Evolutionary conservation across 2,113 vertebrate species (phyloP), one percentile per base, ranked within the genome.

Genomic region (Xenotilapia caudafasciata): DNA sequence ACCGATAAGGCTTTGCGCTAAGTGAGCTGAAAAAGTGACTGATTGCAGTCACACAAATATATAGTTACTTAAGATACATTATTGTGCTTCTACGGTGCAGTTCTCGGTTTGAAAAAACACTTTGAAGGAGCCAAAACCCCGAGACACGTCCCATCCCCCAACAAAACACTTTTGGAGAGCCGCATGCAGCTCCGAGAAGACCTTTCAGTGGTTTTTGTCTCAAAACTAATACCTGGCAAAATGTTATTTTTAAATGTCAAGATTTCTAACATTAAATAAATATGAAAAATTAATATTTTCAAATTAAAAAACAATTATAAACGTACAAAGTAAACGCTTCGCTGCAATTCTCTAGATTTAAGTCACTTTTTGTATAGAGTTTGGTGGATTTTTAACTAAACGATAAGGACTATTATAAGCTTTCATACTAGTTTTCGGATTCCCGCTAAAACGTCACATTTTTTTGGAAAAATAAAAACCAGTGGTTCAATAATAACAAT

Each of bases 101-200:
- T 19, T 68, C 13, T 13, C 33, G 9, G 15, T 68, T 15, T 35
- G 15, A 60, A 82, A 23, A 79, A 12, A 12, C 6, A 6, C 60
- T 73, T 83, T 85, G 14, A 77, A 33, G 79, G 23, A 35, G 35
- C 49, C 75, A 47, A 87, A 83, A 89, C 53, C 38, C 68, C 28
- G 55, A 89, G 40, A 35, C 42, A 13, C 8, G 35, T 92, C 97
- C 97, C 97, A 95, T 96, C 97, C 97, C 97, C 97, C 98, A 97
- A 97, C 95, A 97, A 96, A 98, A 97, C 97, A 97, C 40, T 62
- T 26, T 26, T 49, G 60, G 80, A 21, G 80, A 75, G 86, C 80
- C 83, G 55, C 92, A 86, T 77, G 84, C 68, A 80, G 81, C 89
- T 82, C 45, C 40, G 19, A 5, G 26, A 75, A 6, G 26, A 79